These are phyloP conservation scores for Patella ulyssiponensis DNA, from an alignment of 2,888 invertebrate genomes.

Conservation along the genomic window DNA sequence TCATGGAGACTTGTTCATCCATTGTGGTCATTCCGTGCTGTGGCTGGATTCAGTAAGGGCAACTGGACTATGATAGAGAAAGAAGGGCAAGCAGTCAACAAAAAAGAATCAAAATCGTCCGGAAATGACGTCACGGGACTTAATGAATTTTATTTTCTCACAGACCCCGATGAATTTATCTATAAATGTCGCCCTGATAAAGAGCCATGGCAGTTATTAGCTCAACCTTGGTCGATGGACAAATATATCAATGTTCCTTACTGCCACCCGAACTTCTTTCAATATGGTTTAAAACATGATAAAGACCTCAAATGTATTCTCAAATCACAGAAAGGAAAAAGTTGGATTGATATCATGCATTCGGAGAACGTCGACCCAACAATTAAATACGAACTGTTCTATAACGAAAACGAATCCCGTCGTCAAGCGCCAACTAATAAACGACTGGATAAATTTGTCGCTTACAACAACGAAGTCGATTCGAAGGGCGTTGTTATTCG, in stretches of 20 bases:
- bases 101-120: neutral
- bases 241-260: slow-evolving; percentile 33
- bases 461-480: slow-evolving; percentile 6
- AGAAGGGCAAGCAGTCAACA: slow-evolving; percentile 29
- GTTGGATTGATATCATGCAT: slow-evolving; percentile 29
- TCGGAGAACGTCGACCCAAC: slow-evolving; percentile 16
- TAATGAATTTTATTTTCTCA: slow-evolving; percentile 17
- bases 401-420: slow-evolving; percentile 24
- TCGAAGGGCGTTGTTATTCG: slow-evolving; percentile 32
- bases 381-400: slow-evolving; percentile 26
- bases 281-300: neutral
- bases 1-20: slow-evolving; percentile 59
- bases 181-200: slow-evolving; percentile 42
- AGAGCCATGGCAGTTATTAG: slow-evolving; percentile 40
- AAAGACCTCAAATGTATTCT: neutral
- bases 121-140: neutral
- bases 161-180: slow-evolving; percentile 40
- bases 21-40: slow-evolving; percentile 52
- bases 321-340: slow-evolving; percentile 7
- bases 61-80: slow-evolving; percentile 51
- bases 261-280: slow-evolving; percentile 29
- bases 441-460: slow-evolving; percentile 28
- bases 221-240: slow-evolving; percentile 30
- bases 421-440: slow-evolving; percentile 12
- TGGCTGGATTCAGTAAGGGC: slow-evolving; percentile 42